Evolutionary conservation across 2,888 invertebrate genomes (phyloP).

Genomic region (Coecobrya sp.): DNA sequence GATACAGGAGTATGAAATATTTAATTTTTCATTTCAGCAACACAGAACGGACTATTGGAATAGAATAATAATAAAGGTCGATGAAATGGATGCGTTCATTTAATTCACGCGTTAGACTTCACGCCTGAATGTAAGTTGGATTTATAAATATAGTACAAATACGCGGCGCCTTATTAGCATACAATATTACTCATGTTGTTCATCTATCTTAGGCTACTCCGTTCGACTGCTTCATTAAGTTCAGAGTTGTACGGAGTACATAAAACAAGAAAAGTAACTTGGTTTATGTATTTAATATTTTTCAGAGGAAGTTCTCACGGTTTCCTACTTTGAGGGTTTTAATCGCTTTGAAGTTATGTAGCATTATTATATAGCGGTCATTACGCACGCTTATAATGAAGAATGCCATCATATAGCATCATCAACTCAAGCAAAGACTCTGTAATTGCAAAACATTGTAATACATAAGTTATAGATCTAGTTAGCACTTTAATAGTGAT

Average conservation of each 20-base stretch:
- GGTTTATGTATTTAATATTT: neutral
- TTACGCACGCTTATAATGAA: neutral
- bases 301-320: conserved; percentile 59
- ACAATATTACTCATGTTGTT: too few relatives aligned
- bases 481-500: too few relatives aligned
- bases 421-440: too few relatives aligned
- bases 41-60: neutral
- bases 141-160: neutral
- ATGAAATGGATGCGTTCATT: neutral
- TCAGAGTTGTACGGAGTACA: too few relatives aligned
- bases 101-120: neutral
- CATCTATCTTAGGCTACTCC: neutral
- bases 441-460: too few relatives aligned
- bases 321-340: conserved; percentile 22
- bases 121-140: neutral
- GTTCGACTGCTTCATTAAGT: neutral
- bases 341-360: neutral
- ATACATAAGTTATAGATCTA: too few relatives aligned
- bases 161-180: too few relatives aligned
- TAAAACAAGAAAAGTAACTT: too few relatives aligned
- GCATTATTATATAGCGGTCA: neutral
- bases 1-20: neutral
- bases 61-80: neutral
- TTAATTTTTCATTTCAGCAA: neutral
- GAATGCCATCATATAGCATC: too few relatives aligned